Base-by-base conservation (phyloP, 1,140 invertebrate species). In the Trichonephila clavipes region DNA sequence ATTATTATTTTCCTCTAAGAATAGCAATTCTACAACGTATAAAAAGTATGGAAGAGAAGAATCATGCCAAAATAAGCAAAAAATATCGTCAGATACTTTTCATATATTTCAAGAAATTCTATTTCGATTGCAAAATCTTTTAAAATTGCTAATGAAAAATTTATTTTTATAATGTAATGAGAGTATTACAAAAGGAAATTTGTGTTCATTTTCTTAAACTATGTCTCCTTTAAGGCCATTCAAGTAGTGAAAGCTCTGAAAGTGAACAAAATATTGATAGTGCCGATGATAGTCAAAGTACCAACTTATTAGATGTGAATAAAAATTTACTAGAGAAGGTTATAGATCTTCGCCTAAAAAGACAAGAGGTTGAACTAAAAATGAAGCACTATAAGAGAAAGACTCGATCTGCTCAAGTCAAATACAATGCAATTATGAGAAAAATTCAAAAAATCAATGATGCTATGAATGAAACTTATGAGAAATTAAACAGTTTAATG, bases 241-340 rank as follows among this genome's bases (percentile, higher is more conserved):
- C 91, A 21, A 92, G 91, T 69, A 87, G 83, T 77, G 91, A 92
- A 87, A 87, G 82, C n/a, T 92, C 91, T 72, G 91, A 69, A 19
- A 69, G 91, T 86, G 82, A 86, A 61, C 89, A 90, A 40, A 77
- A 82, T n/a, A 90, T 81, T 61, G 89, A 90, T 8, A 90, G 89
- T 82, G 64, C 69, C 1, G 82, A 92, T 61, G 82, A 86, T 28
- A 12, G 12, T 16, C 51, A 69, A 72, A 61, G 3, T 34, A 24
- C 87, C 28, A n/a, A 72, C 21, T 6, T 24, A 12, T 34, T 16
- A 12, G 83, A 77, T 4, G 59, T 92, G 59, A 64, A 87, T 69
- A 34, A 87, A 72, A 28, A 77, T 10, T 59, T 92, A 24, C 24
- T 92, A n/a, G 34, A 69, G 28, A 87, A 87, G 59, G 83, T 92